phyloP scores from a whole-genome alignment of 1,140 invertebrate genomes.

The Brachionus asplanchnoidis region DNA sequence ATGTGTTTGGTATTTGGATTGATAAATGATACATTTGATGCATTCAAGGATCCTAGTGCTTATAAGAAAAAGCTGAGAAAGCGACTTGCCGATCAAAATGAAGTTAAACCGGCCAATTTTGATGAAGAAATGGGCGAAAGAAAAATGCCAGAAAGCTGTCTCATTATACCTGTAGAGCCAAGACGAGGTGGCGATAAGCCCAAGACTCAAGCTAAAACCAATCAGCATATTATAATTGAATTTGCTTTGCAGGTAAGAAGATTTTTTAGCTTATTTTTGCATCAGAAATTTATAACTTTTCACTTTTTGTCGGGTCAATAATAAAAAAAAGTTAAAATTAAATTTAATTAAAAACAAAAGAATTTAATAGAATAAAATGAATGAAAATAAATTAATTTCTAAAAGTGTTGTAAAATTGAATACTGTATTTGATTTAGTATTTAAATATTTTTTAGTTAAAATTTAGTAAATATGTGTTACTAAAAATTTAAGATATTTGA shows the following conservation, averaged over 20 bases:
- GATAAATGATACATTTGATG: constrained; percentile 65
- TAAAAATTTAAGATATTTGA: no score
- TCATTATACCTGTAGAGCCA: background rate
- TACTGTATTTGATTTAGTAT: no score
- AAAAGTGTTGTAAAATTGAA: no score
- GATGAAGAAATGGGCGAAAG: background rate
- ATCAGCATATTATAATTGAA: constrained; percentile 80
- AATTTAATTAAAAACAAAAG: no score
- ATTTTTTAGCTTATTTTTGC: background rate
- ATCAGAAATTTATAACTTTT: no score
- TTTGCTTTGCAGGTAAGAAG: constrained; percentile 68
- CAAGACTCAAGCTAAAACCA: constrained; percentile 65
- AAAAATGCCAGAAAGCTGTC: constrained; percentile 9
- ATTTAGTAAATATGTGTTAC: no score
- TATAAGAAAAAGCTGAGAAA: background rate
- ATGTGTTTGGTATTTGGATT: constrained; percentile 68
- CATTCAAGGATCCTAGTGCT: constrained; percentile 57
- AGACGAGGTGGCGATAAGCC: constrained; percentile 52
- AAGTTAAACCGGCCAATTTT: background rate
- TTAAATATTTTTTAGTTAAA: no score
- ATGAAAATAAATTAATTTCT: no score
- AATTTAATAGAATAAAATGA: no score
- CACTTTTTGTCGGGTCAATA: no score
- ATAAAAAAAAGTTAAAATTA: no score
- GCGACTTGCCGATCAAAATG: background rate